phyloP scores from a whole-genome alignment of 1,140 invertebrate species.

The Hyphantria cunea region DNA sequence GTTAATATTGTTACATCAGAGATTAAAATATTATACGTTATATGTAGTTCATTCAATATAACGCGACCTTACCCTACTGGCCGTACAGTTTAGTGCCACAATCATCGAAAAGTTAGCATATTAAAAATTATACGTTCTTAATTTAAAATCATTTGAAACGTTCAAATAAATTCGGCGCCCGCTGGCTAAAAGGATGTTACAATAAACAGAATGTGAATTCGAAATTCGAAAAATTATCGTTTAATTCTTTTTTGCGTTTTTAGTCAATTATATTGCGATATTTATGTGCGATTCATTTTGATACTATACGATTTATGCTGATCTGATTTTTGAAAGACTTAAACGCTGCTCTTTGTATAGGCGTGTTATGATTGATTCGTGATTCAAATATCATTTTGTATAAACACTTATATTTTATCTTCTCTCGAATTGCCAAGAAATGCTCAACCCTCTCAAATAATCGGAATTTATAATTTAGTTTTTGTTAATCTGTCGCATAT shows the following conservation, averaged over 20 bases:
- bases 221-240: conserved; percentile 20
- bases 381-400: conserved; percentile 4
- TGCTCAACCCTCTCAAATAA: too few relatives aligned
- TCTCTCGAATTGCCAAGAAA: too few relatives aligned
- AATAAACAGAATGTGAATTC: conserved; percentile 46
- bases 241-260: conserved; percentile 17
- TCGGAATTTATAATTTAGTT: too few relatives aligned
- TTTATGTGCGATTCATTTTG: conserved; percentile 4
- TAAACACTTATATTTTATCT: background rate
- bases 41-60: too few relatives aligned
- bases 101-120: conserved; percentile 37
- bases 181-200: conserved; percentile 38
- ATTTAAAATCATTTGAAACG: conserved; percentile 47
- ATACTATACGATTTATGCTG: conserved; percentile 5
- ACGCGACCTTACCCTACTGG: conserved; percentile 11
- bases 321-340: background rate
- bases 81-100: conserved; percentile 20
- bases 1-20: too few relatives aligned
- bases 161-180: conserved; percentile 38
- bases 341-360: background rate
- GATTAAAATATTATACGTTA: too few relatives aligned
- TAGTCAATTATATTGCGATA: background rate
- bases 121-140: conserved; percentile 51
- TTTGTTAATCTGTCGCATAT: too few relatives aligned
- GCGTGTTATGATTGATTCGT: background rate